A percentile compares a stretch with the other conserved stretches of the same genome.
These are phyloP conservation scores for Mirza zaza DNA, from an alignment of 2,113 vertebrate species.

Conservation along the genomic window DNA sequence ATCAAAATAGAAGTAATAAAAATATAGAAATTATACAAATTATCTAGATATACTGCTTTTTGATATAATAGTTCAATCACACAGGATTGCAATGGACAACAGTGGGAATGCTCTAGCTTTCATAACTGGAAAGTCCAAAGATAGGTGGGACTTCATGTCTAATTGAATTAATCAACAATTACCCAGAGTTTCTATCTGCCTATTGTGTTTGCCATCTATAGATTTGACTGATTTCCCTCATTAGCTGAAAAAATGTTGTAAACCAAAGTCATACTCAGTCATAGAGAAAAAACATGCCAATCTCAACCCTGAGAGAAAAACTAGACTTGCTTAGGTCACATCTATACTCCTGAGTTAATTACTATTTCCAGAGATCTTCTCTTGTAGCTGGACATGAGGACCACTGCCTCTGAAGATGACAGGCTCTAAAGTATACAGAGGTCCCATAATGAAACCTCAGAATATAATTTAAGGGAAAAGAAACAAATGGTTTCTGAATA, in stretches of 20 bases:
- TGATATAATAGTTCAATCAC: background rate
- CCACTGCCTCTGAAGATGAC: background rate
- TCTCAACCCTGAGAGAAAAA: background rate
- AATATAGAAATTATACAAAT: background rate
- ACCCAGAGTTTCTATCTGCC: background rate
- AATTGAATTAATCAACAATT: background rate
- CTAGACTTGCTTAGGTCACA: background rate
- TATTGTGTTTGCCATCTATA: background rate
- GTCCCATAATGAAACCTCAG: background rate
- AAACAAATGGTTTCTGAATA: background rate
- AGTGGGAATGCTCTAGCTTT: background rate
- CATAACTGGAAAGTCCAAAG: background rate
- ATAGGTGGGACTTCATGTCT: background rate
- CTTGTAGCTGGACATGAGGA: accelerated
- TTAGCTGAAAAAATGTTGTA: background rate
- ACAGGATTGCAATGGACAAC: background rate
- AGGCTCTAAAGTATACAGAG: background rate
- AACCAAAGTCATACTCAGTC: background rate
- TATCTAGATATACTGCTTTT: background rate
- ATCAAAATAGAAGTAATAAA: conserved; percentile 24
- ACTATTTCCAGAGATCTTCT: background rate
- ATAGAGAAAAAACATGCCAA: background rate
- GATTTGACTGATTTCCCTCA: background rate
- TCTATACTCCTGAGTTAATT: background rate
- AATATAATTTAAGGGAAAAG: background rate